Conservation (phyloP, 2,113 vertebrate species). For the Morone saxatilis region DNA sequence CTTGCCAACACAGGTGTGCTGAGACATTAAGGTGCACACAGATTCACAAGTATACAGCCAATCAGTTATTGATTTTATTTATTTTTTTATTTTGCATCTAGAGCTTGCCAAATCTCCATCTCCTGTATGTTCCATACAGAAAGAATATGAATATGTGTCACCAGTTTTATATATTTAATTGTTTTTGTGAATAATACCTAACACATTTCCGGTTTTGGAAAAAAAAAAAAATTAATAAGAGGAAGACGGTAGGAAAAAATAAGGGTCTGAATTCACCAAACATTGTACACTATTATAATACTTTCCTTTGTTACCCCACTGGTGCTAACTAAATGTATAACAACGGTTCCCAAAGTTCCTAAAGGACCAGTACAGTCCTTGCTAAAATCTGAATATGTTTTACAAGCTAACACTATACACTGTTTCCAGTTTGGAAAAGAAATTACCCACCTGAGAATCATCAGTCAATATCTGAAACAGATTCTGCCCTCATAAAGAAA, state of each 20-base stretch:
- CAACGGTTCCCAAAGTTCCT: not conserved
- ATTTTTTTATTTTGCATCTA: not conserved
- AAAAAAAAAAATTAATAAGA: not conserved
- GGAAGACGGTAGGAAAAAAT: not conserved
- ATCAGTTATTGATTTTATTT: not conserved
- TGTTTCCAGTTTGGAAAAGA: not conserved
- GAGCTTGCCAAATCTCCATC: not conserved
- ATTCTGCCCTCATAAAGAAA: constrained; percentile 15
- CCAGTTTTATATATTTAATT: not conserved
- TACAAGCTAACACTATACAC: not conserved
- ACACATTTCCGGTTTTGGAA: not conserved
- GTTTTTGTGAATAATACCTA: not conserved
- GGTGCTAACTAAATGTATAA: not conserved
- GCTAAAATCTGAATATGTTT: not conserved
- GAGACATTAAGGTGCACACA: not conserved
- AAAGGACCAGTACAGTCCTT: not conserved
- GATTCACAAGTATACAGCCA: not conserved
- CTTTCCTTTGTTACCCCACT: not conserved
- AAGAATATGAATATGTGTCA: not conserved
- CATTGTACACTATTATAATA: not conserved
- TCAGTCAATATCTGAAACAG: constrained; percentile 4
- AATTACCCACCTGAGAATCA: not conserved
- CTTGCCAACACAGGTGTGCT: constrained; percentile 40
- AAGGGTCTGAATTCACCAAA: not conserved
- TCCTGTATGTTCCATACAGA: not conserved